These are phyloP conservation scores for Exephanes ischioxanthus DNA, from an alignment of 2,888 invertebrate species.

Conservation along the genomic window DNA sequence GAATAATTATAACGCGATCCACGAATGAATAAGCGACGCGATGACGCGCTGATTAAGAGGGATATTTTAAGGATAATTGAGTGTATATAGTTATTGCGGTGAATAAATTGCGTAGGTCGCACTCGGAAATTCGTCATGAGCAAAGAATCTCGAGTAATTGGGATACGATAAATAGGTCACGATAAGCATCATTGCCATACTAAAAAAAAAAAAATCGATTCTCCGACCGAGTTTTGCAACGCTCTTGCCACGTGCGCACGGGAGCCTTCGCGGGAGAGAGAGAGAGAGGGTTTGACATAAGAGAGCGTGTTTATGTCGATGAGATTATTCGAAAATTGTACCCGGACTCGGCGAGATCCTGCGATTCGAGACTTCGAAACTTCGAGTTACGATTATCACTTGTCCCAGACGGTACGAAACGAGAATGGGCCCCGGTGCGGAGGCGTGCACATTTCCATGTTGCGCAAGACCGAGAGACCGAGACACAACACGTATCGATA, in stretches of 20 bases:
- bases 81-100: neutral
- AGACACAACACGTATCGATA: neutral
- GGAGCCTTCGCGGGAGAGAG: neutral
- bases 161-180: neutral
- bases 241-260: neutral
- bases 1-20: no score
- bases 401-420: neutral
- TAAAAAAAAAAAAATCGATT: slow-evolving; percentile 7
- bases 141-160: slow-evolving; percentile 27
- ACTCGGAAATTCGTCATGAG: neutral
- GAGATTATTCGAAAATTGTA: slow-evolving; percentile 4
- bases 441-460: neutral
- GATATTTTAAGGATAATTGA: no score
- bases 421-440: neutral
- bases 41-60: no score
- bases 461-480: slow-evolving; percentile 5
- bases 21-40: no score
- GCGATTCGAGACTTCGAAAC: neutral
- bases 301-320: slow-evolving; percentile 4
- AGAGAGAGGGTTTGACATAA: neutral
- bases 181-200: slow-evolving; percentile 6
- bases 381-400: neutral
- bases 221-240: slow-evolving; percentile 18
- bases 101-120: neutral
- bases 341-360: neutral